Base-by-base conservation (phyloP, 2,888 invertebrate species). In the Timema cristinae region DNA sequence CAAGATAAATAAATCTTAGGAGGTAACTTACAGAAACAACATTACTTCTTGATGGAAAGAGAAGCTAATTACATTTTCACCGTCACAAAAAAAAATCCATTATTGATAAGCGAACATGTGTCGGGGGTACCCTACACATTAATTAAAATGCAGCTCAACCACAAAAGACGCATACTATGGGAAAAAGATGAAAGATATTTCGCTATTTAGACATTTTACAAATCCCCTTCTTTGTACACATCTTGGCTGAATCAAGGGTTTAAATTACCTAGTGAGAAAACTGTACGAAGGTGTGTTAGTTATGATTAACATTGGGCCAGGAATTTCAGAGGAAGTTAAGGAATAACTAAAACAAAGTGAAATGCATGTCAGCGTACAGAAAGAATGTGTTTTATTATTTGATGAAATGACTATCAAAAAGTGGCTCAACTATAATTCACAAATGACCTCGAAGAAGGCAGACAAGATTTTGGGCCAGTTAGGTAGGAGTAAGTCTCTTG, bases 221-320 rank as follows among this genome's bases (percentile, higher is more conserved):
- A 77, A 75, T 79, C 79, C 5, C 79, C 79, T 7, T 71, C 76
- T 48, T 73, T 76, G 6, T 80, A 79, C 70, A 73, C 69, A 59
- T 6, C 63, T 15, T 77, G 74, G 73, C 69, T 78, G 15, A 50
- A 75, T 47, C 74, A 76, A 70, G 67, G 75, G 50, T 75, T 79
- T 67, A 69, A 73, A 49, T 73, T 79, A 59, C 79, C 79, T 32
- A 77, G 76, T 52, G 74, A 75, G 32, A 73, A 74, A 69, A 74
- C 77, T 49, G 75, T 79, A 48, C 73, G 74, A 47, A 67, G 52
- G 56, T 79, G 78, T 79, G 70, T 79, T 9, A 77, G 77, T 66
- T 66, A 73, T 77, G 61, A 67, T 73, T 48, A 70, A 77, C 69
- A 73, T 78, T 69, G 69, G 67, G 59, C 71, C 78, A 6, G 78